Evolutionary conservation across 2,797 vertebrate genomes (phyloP).

Genomic region (Coilia nasus): DNA sequence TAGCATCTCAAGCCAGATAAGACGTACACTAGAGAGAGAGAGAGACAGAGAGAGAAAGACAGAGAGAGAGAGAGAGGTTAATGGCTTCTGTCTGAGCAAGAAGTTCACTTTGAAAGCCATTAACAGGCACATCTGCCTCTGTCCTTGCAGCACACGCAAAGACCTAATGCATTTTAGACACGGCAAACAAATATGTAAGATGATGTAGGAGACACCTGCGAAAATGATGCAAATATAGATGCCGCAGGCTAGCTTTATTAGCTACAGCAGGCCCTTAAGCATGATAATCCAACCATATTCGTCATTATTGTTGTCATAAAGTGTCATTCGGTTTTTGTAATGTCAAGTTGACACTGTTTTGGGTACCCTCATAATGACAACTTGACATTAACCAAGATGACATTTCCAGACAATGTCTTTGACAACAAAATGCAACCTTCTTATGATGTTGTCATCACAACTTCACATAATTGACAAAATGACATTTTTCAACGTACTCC

Average conservation of each 20-base stretch:
- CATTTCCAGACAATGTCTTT: too few relatives aligned
- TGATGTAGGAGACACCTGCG: neutral
- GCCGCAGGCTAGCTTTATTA: neutral
- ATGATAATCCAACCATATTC: too few relatives aligned
- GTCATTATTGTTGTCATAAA: too few relatives aligned
- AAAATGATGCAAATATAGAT: neutral
- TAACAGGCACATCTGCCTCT: slow-evolving; percentile 19
- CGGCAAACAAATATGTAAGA: neutral
- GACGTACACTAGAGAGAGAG: neutral
- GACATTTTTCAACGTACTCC: too few relatives aligned
- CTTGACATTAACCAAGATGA: too few relatives aligned
- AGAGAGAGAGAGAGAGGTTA: slow-evolving; percentile 10
- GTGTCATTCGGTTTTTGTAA: too few relatives aligned
- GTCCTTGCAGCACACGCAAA: slow-evolving; percentile 2
- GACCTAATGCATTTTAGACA: slow-evolving; percentile 16
- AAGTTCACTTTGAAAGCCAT: neutral
- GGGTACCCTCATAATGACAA: too few relatives aligned
- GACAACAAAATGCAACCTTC: too few relatives aligned
- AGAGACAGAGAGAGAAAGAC: neutral
- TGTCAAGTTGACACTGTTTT: too few relatives aligned
- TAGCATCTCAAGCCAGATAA: neutral
- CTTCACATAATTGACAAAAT: too few relatives aligned
- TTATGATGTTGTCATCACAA: too few relatives aligned
- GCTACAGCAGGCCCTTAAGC: neutral
- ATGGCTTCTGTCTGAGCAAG: neutral